Percentiles rank a stretch among this genome's conserved stretches.
Evolutionary conservation across 37 sponge, comb jelly and placozoan genomes (phyloP).

Genomic region (Halisarca cf. caerulea): DNA sequence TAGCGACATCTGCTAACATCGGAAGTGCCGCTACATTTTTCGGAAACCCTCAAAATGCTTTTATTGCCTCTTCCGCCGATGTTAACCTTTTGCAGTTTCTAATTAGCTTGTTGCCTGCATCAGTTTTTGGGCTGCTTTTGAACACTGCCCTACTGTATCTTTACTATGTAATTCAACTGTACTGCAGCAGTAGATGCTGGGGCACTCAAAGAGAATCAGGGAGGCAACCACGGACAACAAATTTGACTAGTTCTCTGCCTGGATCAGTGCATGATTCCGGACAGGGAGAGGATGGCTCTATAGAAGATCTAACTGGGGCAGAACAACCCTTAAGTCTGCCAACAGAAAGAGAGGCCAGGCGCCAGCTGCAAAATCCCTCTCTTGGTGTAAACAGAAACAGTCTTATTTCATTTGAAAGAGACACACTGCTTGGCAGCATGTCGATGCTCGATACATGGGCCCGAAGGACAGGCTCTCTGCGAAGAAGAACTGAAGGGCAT

Average conservation of each 20-base stretch:
- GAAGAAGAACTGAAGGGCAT: not conserved
- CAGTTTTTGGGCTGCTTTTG: constrained; percentile 55
- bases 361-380: not conserved
- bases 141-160: constrained; percentile 62
- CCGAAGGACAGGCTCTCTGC: not conserved
- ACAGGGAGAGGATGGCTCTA: no score
- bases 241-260: no score
- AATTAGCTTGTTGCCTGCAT: constrained; percentile 67
- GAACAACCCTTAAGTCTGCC: no score
- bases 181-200: not conserved
- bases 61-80: constrained; percentile 68
- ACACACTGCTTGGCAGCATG: not conserved
- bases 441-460: not conserved
- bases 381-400: not conserved
- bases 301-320: no score
- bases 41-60: constrained; percentile 92
- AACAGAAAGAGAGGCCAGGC: not conserved
- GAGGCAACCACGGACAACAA: no score
- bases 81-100: constrained; percentile 67
- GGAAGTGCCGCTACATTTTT: constrained; percentile 90
- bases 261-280: no score
- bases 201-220: not conserved
- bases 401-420: not conserved
- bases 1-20: constrained; percentile 86
- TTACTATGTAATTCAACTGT: constrained; percentile 7